phyloP scores from a whole-genome alignment of 2,888 invertebrate species.

The Aleiodes testaceus region DNA sequence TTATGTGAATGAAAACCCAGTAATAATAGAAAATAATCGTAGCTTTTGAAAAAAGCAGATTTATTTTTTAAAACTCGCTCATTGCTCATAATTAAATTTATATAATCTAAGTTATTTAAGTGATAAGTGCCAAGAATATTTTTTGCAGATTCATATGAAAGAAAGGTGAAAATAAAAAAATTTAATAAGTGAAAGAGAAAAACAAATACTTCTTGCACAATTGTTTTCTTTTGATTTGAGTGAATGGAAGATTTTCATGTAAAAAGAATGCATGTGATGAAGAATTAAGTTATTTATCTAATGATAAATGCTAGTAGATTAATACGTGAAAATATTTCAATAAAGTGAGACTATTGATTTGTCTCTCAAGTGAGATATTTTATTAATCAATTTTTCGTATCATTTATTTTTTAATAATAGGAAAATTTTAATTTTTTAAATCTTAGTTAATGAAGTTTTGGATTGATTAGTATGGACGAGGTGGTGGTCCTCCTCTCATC shows the following conservation, averaged over 20 bases:
- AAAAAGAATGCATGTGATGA: conserved; percentile 38
- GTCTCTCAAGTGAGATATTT: no score
- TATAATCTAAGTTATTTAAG: conserved; percentile 9
- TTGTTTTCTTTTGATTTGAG: not conserved
- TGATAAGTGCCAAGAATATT: conserved; percentile 28
- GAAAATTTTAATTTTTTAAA: conserved; percentile 44
- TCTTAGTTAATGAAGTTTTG: conserved; percentile 39
- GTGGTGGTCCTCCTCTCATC: conserved; percentile 81
- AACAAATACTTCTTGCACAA: not conserved
- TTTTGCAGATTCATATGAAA: conserved; percentile 19
- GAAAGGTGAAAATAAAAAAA: conserved; percentile 11
- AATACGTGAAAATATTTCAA: conserved; percentile 32
- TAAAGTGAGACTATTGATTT: not conserved
- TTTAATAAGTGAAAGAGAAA: conserved; percentile 9
- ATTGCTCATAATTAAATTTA: conserved; percentile 26
- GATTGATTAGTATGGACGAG: conserved; percentile 65
- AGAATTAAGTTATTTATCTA: conserved; percentile 43
- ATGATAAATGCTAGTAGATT: not conserved
- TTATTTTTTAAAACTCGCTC: conserved; percentile 11
- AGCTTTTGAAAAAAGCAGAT: conserved; percentile 12
- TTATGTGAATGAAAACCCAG: no score
- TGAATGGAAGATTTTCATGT: not conserved
- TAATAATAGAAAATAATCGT: not conserved
- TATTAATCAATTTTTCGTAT: not conserved
- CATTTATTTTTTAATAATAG: not conserved